Base-by-base conservation (phyloP, 1,140 invertebrate genomes). In the Leptinotarsa defecta region DNA sequence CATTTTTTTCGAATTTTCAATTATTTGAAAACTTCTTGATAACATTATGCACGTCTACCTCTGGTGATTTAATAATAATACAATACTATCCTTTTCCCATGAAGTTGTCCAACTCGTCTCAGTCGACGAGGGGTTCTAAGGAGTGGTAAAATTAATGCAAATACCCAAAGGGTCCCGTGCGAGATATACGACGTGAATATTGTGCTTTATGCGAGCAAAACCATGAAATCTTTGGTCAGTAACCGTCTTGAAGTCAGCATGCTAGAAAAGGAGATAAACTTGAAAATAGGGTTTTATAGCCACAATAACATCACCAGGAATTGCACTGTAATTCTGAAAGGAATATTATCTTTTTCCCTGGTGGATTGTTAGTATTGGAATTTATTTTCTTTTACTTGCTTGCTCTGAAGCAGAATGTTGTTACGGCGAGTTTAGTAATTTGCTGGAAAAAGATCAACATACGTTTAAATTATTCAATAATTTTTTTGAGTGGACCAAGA, bases 221-320 rank as follows among this genome's bases (percentile, higher is more conserved):
- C 13, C 52, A 57, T 57, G 52, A 57, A 57, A 57, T 57, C 52
- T 57, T 57, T 57, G 52, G 52, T 57, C 52, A 57, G 52, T 57
- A 17, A 57, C 52, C 52, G 52, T 57, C 52, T 57, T 57, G 52
- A 57, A 57, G 52, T 57, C 52, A 57, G 17, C 3, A 13, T 57
- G 52, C 17, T 57, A 57, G 52, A 57, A 57, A 57, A 17, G 52
- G 52, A 57, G 4, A 57, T 57, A 57, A 57, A 57, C 52, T 57
- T 17, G 52, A 57, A 57, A n/a, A 57, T 57, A 57, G n/a, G 52
- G 52, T 57, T 57, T 57, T 57, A 57, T n/a, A 19, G 52, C 52
- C 52, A 57, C 52, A 57, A 57, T 57, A 57, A 57, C 52, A 57
- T 57, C 52, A 57, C 52, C 52, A 57, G 52, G 52, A 57, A 57